Percentiles rank a stretch among this genome's conserved stretches.
These are phyloP conservation scores for Enteromius unitaeniatus DNA, from an alignment of 2,797 vertebrate species.

Conservation along the genomic window DNA sequence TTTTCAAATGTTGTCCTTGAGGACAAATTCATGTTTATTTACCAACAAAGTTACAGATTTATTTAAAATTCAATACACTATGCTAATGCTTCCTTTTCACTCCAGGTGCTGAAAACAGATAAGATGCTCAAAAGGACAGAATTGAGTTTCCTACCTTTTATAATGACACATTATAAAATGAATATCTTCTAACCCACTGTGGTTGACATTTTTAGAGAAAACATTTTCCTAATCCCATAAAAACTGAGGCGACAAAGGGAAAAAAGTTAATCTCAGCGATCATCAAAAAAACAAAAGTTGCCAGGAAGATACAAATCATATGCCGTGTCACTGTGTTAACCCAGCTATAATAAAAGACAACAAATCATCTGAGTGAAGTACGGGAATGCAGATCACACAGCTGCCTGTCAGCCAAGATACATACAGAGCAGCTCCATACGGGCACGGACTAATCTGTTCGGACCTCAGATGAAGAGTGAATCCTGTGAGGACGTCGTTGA, in stretches of 20 bases:
- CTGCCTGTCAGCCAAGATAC: background rate
- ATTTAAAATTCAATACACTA: background rate
- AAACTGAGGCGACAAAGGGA: background rate
- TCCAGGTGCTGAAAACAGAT: slow-evolving; percentile 9
- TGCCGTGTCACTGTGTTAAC: slow-evolving; percentile 49
- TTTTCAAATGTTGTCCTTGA: slow-evolving; percentile 7
- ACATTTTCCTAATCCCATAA: background rate
- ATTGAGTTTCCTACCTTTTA: background rate
- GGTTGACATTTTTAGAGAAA: background rate
- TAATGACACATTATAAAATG: background rate
- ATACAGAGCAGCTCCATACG: background rate
- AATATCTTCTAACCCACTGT: background rate
- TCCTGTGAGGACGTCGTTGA: slow-evolving; percentile 8
- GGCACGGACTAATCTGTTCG: slow-evolving; percentile 11
- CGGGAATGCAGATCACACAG: slow-evolving; percentile 12
- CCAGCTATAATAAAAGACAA: slow-evolving; percentile 47
- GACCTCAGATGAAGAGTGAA: slow-evolving; percentile 15
- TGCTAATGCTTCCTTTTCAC: background rate
- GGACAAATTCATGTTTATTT: background rate
- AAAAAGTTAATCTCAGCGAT: background rate
- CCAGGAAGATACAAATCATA: slow-evolving; percentile 62
- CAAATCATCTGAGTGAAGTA: slow-evolving; percentile 62
- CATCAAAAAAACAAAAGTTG: background rate
- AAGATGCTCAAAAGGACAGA: background rate
- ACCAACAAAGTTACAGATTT: background rate